Base-by-base conservation (phyloP, 2,113 vertebrate species). In the Myiagra hebetior region DNA sequence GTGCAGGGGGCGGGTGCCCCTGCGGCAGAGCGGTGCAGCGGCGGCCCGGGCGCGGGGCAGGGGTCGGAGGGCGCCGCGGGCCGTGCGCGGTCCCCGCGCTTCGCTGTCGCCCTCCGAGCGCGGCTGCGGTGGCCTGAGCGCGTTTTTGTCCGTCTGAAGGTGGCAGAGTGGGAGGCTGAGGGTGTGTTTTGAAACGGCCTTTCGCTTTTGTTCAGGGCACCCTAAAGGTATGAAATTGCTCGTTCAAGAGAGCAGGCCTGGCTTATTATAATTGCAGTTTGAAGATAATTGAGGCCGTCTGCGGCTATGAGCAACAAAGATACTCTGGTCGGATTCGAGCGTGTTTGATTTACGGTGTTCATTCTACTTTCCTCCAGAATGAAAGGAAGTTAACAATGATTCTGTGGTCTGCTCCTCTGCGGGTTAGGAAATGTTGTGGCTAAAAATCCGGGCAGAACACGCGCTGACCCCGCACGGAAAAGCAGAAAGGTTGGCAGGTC, bases 1-100 rank as follows among this genome's bases (percentile, higher is more conserved):
- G 0, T 3, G 31, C 33, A 13, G 39, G 24, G 26, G 7, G 3
- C 6, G 5, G 59, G 11, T 20, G 52, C 5, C 11, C 1, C 10
- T 14, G 3, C 7, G 2, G 1, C 6, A 0, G n/a, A 15, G 62
- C 47, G 0, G 4, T 1, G 72, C 2, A 2, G 72, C 4, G 50
- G 50, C 26, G 37, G 63, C 30, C 47, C 3, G 18, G 3, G 37
- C 12, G 22, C 22, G 9, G 64, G 46, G 11, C 17, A 3, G 7
- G 37, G 67, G 31, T 44, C 37, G 37, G 59, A 4, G 77, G 44
- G 11, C 5, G 15, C 30, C 11, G 37, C 62, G 53, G 31, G 31
- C 35, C 20, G 62, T 76, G 35, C 60, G 30, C 35, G 16, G 0
- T 73, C 31, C 59, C 67, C 50, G 59, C 68, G 44, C 68, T 20